Evolutionary conservation across 2,113 vertebrate genomes (phyloP).

Genomic region (Cervus canadensis): DNA sequence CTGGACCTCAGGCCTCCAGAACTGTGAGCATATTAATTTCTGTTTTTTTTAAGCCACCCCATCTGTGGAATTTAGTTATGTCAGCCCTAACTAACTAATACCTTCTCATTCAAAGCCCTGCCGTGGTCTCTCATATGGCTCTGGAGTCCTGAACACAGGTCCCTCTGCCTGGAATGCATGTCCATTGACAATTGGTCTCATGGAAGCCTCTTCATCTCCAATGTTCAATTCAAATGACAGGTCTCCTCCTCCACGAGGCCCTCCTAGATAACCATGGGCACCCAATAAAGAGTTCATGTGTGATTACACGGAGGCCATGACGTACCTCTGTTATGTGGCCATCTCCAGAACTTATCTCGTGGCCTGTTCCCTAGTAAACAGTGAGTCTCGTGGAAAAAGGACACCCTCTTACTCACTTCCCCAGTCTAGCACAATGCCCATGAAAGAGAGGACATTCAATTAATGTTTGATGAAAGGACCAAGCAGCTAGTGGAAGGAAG

Average conservation of each 20-base stretch:
- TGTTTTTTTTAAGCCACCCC: not conserved
- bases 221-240: not conserved
- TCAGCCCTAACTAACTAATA: not conserved
- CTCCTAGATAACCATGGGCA: not conserved
- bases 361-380: not conserved
- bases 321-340: not conserved
- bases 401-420: not conserved
- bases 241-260: not conserved
- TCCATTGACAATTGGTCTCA: not conserved
- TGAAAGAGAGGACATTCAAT: not conserved
- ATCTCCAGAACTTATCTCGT: not conserved
- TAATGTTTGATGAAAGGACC: not conserved
- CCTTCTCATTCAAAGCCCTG: not conserved
- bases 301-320: fast-evolving
- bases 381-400: not conserved
- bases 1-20: not conserved
- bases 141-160: not conserved
- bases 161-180: not conserved
- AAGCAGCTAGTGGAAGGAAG: not conserved
- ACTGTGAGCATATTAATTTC: not conserved
- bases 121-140: not conserved
- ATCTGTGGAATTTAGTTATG: not conserved
- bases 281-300: not conserved
- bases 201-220: not conserved
- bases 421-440: not conserved